A percentile compares a stretch with the other conserved stretches of the same genome.
Evolutionary conservation across 2,113 vertebrate genomes (phyloP).

Genomic region (Lamprologus lemairii): DNA sequence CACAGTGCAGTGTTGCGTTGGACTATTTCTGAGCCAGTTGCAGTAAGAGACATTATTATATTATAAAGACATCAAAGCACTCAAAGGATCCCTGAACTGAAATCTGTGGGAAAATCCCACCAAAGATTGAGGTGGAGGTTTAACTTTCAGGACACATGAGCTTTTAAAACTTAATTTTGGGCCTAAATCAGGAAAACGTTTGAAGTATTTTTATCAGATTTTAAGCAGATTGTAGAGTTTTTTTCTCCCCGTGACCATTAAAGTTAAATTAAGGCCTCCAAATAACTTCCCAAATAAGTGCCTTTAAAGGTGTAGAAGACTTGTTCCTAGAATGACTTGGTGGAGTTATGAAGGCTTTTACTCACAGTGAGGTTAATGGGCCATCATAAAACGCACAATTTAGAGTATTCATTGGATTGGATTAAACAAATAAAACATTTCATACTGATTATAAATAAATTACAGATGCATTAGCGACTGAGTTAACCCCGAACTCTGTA

Average conservation of each 20-base stretch:
- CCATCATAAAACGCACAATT: background rate
- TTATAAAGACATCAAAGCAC: background rate
- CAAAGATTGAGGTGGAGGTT: background rate
- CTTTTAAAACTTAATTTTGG: background rate
- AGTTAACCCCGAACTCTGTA: fast-evolving
- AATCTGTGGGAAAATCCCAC: background rate
- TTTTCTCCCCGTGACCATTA: background rate
- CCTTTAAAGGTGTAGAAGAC: background rate
- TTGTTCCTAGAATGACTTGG: background rate
- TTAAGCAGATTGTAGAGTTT: background rate
- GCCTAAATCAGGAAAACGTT: background rate
- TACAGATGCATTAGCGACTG: background rate
- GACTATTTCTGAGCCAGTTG: background rate
- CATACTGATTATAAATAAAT: background rate
- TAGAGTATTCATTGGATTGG: background rate
- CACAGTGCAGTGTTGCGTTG: background rate
- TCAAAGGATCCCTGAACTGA: background rate
- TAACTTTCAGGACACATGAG: background rate
- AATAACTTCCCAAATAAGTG: background rate
- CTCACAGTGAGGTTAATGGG: background rate
- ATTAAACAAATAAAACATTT: background rate
- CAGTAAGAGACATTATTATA: background rate
- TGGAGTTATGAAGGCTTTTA: background rate
- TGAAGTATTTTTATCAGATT: background rate
- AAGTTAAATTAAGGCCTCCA: background rate